Evolutionary conservation across 2,888 invertebrate species (phyloP), one percentile per base, ranked within the genome.

Genomic region (Fragum sueziense): DNA sequence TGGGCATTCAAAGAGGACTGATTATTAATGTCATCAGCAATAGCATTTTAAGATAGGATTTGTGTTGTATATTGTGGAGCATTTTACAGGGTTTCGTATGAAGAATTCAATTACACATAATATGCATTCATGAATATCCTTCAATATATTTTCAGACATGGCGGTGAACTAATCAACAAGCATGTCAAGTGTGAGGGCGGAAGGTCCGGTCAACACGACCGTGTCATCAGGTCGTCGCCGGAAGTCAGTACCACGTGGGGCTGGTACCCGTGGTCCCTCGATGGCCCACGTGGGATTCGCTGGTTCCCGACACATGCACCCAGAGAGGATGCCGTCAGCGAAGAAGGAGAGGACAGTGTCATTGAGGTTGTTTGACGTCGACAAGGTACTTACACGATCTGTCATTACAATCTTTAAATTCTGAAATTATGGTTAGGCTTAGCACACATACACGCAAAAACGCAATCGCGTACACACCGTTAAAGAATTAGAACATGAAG

Each of bases 231-330:
- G 47, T 61, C 72, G 72, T 27, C 72, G 62, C 25, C 25, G 72
- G 41, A n/a, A n/a, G 31, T 7, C 47, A 37, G 62, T 62, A 22
- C 41, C 76, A 71, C 65, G 65, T 65, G 68, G 27, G 2, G 33
- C 61, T 17, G 41, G 61, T 17, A n/a, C 33, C 34, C 33, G 54
- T 33, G 80, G 73, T n/a, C 87, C 84, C 22, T 88, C 90, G 17
- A 74, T 92, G 84, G 88, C 90, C 11, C 89, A 91, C 52, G 81
- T 92, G 25, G 90, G 90, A n/a, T 91, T 88, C 74, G 85, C 87
- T 51, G 91, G 92, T n/a, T 85, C 87, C 14, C 84, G 93, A 3
- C 92, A 93, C 74, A 82, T 91, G 78, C 87, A 91, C 22, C 92
- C 93, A 0, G 90, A 91, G 52, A 82, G 92, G 11, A 81, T 92